phyloP scores from a whole-genome alignment of 2,888 invertebrate genomes.

The Frankliniella fusca region DNA sequence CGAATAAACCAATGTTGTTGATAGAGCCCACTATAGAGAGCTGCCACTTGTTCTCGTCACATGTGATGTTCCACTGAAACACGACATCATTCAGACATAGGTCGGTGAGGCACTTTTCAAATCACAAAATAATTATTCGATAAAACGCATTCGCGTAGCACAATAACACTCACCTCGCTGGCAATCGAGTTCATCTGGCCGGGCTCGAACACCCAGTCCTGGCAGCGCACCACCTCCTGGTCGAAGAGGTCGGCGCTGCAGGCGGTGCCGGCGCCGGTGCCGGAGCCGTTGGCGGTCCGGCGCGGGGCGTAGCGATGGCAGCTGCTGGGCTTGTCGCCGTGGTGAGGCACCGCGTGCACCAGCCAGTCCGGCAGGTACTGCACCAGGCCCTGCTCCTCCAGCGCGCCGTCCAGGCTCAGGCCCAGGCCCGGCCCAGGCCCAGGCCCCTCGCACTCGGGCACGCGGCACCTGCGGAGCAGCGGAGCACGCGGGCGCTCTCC shows the following conservation, averaged over 20 bases:
- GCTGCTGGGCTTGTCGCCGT: background rate
- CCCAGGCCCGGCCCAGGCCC: background rate
- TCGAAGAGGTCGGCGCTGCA: background rate
- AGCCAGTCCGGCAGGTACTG: conserved; percentile 18
- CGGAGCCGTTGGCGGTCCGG: background rate
- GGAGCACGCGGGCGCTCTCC: too few species aligned
- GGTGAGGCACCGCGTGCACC: conserved; percentile 4
- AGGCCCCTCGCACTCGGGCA: conserved; percentile 12
- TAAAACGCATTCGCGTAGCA: background rate
- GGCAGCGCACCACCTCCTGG: conserved; percentile 39
- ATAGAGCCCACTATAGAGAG: conserved; percentile 36
- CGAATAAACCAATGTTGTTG: conserved; percentile 36
- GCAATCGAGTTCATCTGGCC: conserved; percentile 57
- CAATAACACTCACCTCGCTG: conserved; percentile 57
- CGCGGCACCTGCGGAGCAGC: background rate
- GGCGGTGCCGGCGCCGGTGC: background rate
- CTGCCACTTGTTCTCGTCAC: conserved; percentile 32
- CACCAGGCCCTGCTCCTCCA: background rate
- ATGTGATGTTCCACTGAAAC: conserved; percentile 31
- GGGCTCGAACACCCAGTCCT: conserved; percentile 43
- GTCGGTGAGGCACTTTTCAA: background rate
- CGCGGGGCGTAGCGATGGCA: conserved; percentile 16
- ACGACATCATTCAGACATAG: background rate
- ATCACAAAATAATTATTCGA: background rate
- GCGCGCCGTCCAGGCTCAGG: background rate